A percentile compares a stretch with the other conserved stretches of the same genome.
Conservation (phyloP, 2,888 invertebrate genomes). For the Brassicogethes aeneus region DNA sequence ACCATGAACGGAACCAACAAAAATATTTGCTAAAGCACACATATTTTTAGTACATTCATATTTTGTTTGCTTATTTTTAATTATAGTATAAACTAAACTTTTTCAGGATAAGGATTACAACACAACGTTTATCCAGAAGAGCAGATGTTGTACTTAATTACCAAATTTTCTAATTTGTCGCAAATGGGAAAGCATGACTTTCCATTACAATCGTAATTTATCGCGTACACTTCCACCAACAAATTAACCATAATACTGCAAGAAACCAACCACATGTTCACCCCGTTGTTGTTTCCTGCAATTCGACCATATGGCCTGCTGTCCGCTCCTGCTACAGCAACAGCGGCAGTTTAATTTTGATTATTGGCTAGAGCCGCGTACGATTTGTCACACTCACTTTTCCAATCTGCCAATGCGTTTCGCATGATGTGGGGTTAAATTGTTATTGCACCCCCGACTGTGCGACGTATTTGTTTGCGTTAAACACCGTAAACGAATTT, state of each 20-base stretch:
- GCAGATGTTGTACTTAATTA: too few relatives aligned
- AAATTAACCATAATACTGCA: background rate
- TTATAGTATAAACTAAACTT: too few relatives aligned
- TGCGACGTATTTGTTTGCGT: conserved; percentile 5
- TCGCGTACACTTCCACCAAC: background rate
- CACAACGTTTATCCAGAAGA: too few relatives aligned
- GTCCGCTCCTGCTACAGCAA: conserved; percentile 33
- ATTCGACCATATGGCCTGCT: conserved; percentile 20
- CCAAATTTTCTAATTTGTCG: too few relatives aligned
- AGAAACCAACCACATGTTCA: background rate
- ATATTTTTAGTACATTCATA: too few relatives aligned
- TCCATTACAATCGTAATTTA: background rate
- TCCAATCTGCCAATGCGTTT: conserved; percentile 33
- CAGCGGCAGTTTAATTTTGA: conserved; percentile 29
- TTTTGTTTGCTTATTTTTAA: too few relatives aligned
- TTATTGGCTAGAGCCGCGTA: conserved; percentile 27
- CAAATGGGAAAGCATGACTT: too few relatives aligned
- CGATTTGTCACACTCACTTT: conserved; percentile 38
- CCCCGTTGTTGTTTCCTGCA: background rate
- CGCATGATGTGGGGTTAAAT: conserved; percentile 27
- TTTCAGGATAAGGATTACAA: too few relatives aligned
- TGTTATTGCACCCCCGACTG: conserved; percentile 8
- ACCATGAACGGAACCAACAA: too few relatives aligned
- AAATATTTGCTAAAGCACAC: too few relatives aligned
- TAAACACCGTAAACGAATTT: background rate